Evolutionary conservation across 2,797 vertebrate genomes (phyloP), one percentile per base, ranked within the genome.

Genomic region (Bryconaethiops microstoma): DNA sequence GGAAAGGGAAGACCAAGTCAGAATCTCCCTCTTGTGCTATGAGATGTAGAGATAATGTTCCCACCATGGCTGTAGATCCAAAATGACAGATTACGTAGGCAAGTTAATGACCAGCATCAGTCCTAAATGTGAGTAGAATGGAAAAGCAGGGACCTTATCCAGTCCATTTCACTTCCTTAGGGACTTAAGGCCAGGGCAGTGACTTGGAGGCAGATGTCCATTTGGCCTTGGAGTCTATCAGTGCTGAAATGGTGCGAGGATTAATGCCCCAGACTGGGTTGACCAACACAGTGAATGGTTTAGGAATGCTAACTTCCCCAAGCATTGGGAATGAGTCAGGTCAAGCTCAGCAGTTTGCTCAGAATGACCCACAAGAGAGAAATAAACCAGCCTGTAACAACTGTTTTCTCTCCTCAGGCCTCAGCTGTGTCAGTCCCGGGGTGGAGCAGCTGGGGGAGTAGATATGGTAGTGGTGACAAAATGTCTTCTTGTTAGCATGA

Each of bases 181-280:
- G 42, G 6, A 45, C 42, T 45, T 45, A 7, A 45, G 10, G 42
- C 42, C 42, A 45, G 29, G 29, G 3, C 29, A 54, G 3, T 50
- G 19, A 14, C 14, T 71, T 9, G 16, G 2, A 54, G 6, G 8
- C 7, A 14, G 69, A 14, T 39, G 55, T 57, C 21, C 10, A 5
- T 62, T 23, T 10, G 59, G n/a, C n/a, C 35, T 23, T 57, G 13
- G 39, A 74, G 63, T n/a, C 23, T 69, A 50, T 23, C 9, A 42
- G 7, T 39, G 39, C 21, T 67, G 29, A n/a, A 80, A 74, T 64
- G 71, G n/a, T 70, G 40, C 29, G 19, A 71, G 59, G 54, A 50
- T 40, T 40, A 70, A 21, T 78, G 45, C 25, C 29, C 50, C 19
- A 54, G 13, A 21, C 59, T 40, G 64, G 23, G 42, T 23, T 74